Evolutionary conservation across 2,797 vertebrate genomes (phyloP).

Genomic region (Mus spretus): DNA sequence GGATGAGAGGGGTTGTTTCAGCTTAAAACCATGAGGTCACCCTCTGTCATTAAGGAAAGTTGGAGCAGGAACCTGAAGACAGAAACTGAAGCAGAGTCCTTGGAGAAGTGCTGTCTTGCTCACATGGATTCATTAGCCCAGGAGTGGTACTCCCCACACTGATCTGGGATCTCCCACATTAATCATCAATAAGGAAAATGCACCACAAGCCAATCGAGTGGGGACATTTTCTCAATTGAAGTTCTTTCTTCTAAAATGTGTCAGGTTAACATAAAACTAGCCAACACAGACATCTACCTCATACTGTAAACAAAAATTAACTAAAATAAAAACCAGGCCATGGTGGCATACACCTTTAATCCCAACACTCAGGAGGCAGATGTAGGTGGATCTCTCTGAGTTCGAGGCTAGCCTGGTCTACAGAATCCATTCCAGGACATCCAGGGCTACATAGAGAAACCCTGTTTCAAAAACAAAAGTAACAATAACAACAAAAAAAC

Average conservation of each 20-base stretch:
- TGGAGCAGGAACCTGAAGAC: not conserved
- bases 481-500: not conserved
- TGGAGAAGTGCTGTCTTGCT: not conserved
- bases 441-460: not conserved
- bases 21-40: not conserved
- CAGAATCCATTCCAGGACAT: not conserved
- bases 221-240: not conserved
- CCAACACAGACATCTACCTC: not conserved
- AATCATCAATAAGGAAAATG: not conserved
- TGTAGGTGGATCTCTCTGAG: not conserved
- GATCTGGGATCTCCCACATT: not conserved
- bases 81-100: not conserved
- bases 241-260: not conserved
- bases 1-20: not conserved
- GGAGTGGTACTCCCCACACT: not conserved
- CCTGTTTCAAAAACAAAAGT: not conserved
- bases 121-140: not conserved
- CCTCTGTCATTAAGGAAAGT: not conserved
- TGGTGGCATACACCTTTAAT: not conserved
- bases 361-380: not conserved
- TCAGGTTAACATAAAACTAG: not conserved
- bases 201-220: not conserved
- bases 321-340: not conserved
- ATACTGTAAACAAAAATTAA: constrained; percentile 3
- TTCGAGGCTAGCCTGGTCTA: not conserved